phyloP scores from a whole-genome alignment of 2,888 invertebrate genomes.

The Rhagonycha lutea region DNA sequence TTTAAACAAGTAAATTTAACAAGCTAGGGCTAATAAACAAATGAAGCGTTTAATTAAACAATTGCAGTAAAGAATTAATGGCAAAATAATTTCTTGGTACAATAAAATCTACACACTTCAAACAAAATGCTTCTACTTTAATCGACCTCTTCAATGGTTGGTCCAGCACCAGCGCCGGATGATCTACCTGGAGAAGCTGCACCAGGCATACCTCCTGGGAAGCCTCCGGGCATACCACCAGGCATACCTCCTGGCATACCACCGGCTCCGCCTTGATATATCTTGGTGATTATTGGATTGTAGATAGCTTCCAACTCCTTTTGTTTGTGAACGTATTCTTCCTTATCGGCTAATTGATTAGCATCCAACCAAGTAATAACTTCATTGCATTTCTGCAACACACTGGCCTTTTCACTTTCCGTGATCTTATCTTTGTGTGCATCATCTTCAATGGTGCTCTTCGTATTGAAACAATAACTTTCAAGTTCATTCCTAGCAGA shows the following conservation, averaged over 20 bases:
- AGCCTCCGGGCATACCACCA: slow-evolving; percentile 58
- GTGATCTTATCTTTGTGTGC: too few species aligned
- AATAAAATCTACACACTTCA: background rate
- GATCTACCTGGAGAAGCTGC: slow-evolving; percentile 51
- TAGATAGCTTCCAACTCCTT: too few species aligned
- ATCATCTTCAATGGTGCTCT: too few species aligned
- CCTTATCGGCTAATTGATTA: too few species aligned
- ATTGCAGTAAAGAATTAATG: background rate
- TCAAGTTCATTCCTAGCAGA: too few species aligned
- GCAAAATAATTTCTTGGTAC: background rate
- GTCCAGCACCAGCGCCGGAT: slow-evolving; percentile 71
- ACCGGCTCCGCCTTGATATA: slow-evolving; percentile 61
- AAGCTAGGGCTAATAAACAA: background rate
- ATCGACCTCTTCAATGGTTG: slow-evolving; percentile 92
- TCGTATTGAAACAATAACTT: too few species aligned
- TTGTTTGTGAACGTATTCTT: too few species aligned
- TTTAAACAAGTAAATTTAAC: too few species aligned
- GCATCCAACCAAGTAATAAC: too few species aligned
- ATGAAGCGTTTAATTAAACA: background rate
- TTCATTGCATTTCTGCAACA: too few species aligned
- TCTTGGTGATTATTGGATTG: background rate
- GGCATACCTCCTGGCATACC: slow-evolving; percentile 69
- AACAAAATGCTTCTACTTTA: slow-evolving; percentile 55
- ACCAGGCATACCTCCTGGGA: slow-evolving; percentile 52
- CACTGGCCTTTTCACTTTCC: too few species aligned